A percentile compares a stretch with the other conserved stretches of the same genome.
Conservation (phyloP, 2,888 invertebrate genomes). For the Lysandra bellargus region DNA sequence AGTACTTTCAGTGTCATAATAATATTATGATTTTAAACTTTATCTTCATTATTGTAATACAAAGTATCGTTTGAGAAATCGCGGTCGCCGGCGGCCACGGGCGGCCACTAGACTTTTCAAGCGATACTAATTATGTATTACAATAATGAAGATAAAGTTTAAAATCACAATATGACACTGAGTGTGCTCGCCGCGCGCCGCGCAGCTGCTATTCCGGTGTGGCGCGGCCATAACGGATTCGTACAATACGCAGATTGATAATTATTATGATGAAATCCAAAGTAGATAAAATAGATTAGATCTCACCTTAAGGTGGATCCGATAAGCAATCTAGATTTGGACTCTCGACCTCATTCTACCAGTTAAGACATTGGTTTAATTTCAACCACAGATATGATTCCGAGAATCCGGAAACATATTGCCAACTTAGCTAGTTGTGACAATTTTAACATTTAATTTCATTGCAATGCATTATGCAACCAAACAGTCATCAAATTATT, state of each 20-base stretch:
- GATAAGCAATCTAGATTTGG: slow-evolving; percentile 26
- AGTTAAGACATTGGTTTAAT: background rate
- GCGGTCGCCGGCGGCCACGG: too few relatives aligned
- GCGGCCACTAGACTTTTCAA: too few relatives aligned
- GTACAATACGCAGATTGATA: background rate
- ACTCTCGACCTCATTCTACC: slow-evolving; percentile 9
- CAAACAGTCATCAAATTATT: slow-evolving; percentile 39
- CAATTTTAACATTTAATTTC: slow-evolving; percentile 19
- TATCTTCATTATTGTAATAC: too few relatives aligned
- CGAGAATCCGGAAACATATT: slow-evolving; percentile 12
- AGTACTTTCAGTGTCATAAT: too few relatives aligned
- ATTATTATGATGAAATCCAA: slow-evolving; percentile 22
- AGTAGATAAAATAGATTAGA: slow-evolving; percentile 20
- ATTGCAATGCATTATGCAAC: background rate
- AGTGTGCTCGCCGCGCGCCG: too few relatives aligned
- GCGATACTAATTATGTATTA: too few relatives aligned
- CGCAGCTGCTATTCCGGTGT: too few relatives aligned
- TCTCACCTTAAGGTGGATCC: slow-evolving; percentile 5
- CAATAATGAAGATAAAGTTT: too few relatives aligned
- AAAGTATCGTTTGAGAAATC: too few relatives aligned
- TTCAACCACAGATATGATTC: slow-evolving; percentile 27
- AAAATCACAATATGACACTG: too few relatives aligned
- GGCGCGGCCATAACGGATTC: background rate
- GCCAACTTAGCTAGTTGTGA: slow-evolving; percentile 3
- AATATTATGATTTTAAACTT: too few relatives aligned